A percentile compares a stretch with the other conserved stretches of the same genome.
phyloP scores from a whole-genome alignment of 2,888 invertebrate genomes.

The Scelioninae gen. 2 region DNA sequence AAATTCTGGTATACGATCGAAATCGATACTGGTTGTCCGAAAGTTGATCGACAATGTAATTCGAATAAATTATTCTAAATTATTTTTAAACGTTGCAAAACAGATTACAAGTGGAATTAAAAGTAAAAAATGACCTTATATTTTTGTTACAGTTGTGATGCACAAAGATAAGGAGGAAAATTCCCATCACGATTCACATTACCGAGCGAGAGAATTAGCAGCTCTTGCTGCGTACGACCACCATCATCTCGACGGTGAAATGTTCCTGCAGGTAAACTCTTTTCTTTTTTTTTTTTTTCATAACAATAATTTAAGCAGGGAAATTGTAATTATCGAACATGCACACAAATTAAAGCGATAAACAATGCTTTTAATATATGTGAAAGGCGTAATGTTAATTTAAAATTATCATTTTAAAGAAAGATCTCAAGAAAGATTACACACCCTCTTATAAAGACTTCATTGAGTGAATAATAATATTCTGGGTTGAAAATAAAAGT shows the following conservation, averaged over 20 bases:
- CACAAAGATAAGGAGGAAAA: slow-evolving; percentile 94
- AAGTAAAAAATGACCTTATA: slow-evolving; percentile 8
- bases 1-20: too few species aligned
- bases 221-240: slow-evolving; percentile 92
- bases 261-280: slow-evolving; percentile 91
- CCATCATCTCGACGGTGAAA: slow-evolving; percentile 93
- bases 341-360: slow-evolving; percentile 1
- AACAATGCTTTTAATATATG: slow-evolving; percentile 7
- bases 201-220: slow-evolving; percentile 84
- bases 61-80: too few species aligned
- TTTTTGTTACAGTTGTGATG: slow-evolving; percentile 88
- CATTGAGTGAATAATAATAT: too few species aligned
- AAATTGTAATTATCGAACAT: slow-evolving; percentile 2
- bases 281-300: slow-evolving; percentile 7
- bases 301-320: slow-evolving; percentile 16
- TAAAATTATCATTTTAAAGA: slow-evolving; percentile 18
- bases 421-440: too few species aligned
- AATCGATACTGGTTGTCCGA: too few species aligned
- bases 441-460: too few species aligned
- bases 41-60: too few species aligned
- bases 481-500: too few species aligned
- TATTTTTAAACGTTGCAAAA: too few species aligned
- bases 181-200: slow-evolving; percentile 79
- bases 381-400: slow-evolving; percentile 6
- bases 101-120: too few species aligned